Conservation (phyloP, 1,140 invertebrate genomes). For the Aphelinus certus region DNA sequence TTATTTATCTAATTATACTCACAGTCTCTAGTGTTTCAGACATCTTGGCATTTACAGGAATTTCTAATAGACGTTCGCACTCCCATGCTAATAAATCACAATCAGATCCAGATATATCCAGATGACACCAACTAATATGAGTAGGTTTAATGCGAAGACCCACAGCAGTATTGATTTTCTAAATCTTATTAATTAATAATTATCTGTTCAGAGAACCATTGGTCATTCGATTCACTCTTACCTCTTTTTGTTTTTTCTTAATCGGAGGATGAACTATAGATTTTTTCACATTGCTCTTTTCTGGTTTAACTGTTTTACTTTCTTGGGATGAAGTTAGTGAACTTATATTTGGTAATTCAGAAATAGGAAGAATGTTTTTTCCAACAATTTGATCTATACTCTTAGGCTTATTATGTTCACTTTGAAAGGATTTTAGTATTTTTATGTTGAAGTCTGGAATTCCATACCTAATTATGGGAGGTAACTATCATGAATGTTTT, state of each 20-base stretch:
- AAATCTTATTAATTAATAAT: neutral
- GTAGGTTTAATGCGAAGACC: constrained; percentile 9
- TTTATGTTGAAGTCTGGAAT: neutral
- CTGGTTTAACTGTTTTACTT: neutral
- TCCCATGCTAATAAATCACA: constrained; percentile 30
- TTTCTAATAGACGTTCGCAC: neutral
- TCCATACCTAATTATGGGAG: neutral
- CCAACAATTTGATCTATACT: constrained; percentile 11
- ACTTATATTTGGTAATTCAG: constrained; percentile 16
- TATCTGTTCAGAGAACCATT: neutral
- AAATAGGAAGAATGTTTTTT: neutral
- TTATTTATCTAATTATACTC: neutral
- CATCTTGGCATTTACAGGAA: neutral
- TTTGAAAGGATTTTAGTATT: neutral
- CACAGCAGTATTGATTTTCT: constrained; percentile 20
- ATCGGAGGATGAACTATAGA: neutral
- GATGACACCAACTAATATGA: constrained; percentile 13
- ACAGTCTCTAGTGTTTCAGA: constrained; percentile 21
- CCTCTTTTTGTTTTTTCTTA: constrained; percentile 2
- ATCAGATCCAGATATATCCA: constrained; percentile 16
- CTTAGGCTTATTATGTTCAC: neutral
- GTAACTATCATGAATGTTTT: neutral
- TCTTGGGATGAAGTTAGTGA: neutral
- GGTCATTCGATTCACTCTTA: neutral
- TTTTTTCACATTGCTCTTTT: neutral